Evolutionary conservation across 2,113 vertebrate species (phyloP), one percentile per base, ranked within the genome.

Genomic region (Drymodes brunneopygia): DNA sequence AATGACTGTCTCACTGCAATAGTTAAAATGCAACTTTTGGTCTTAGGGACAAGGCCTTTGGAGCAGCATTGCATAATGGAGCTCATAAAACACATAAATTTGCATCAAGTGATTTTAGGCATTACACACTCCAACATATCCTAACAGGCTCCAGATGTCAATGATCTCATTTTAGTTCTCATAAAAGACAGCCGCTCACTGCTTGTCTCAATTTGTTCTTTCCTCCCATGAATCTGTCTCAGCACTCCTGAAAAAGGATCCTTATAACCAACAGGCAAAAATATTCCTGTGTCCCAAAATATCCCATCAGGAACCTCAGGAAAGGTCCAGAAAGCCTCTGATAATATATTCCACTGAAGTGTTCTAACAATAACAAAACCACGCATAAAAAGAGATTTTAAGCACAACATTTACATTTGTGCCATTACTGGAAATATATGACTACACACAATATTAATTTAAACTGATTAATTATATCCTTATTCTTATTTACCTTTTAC

Each of bases 131-230:
- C 45, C 45, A 84, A 61, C 74, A 50, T 35, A 86, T 90, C 91
- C 91, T 67, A 87, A 79, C 78, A 79, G 78, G 81, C 79, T 87
- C 87, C 87, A 92, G 85, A 94, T 82, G 87, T 69, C 85, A 84
- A 16, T 67, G 79, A 65, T 35, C 82, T 95, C 91, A 92, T 75
- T 73, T 57, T 5, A 79, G 64, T 4, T 48, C 70, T 62, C 22
- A 17, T 35, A 11, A 47, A 69, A 45, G 36, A 66, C 35, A 91
- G 74, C 75, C 88, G 81, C 72, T 83, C 79, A 40, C 42, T 58
- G 33, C 70, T 65, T 87, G 86, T 71, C 74, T 75, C 67, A 1
- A 54, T 79, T 77, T 83, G 67, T 44, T 80, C 54, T 36, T 42
- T 61, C 53, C 65, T 74, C 60, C 73, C 87, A 36, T 66, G 10